Conservation (phyloP, 2,797 vertebrate species). For the Aphelocoma californica region DNA sequence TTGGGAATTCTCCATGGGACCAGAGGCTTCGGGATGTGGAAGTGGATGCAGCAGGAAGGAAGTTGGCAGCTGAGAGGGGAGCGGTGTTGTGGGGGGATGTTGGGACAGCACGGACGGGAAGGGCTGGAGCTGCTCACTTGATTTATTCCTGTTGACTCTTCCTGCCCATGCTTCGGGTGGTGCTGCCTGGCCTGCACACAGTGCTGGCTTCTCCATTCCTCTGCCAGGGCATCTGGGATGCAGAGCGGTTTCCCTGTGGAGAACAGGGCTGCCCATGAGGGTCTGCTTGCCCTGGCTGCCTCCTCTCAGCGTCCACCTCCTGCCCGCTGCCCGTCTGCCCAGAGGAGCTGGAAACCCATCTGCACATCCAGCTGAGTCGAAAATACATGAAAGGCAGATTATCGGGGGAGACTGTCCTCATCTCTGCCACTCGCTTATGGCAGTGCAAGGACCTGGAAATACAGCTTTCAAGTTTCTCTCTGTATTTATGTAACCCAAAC, state of each 20-base stretch:
- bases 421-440: neutral
- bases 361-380: neutral
- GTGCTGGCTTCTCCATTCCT: neutral
- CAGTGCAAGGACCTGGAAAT: slow-evolving; percentile 25
- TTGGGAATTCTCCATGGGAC: neutral
- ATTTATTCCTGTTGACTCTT: neutral
- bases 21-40: neutral
- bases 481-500: slow-evolving; percentile 58
- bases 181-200: neutral
- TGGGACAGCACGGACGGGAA: neutral
- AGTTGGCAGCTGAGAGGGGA: neutral
- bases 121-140: neutral
- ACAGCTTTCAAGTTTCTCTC: slow-evolving; percentile 42
- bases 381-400: slow-evolving; percentile 23
- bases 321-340: neutral
- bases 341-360: neutral
- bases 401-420: neutral
- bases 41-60: slow-evolving; percentile 11
- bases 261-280: neutral
- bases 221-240: neutral
- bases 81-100: rapidly evolving
- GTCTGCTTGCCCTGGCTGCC: neutral
- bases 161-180: rapidly evolving
- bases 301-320: neutral
- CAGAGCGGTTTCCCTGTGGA: neutral